These are phyloP conservation scores for Ariolimax columbianus DNA, from an alignment of 2,888 invertebrate species.

Conservation along the genomic window DNA sequence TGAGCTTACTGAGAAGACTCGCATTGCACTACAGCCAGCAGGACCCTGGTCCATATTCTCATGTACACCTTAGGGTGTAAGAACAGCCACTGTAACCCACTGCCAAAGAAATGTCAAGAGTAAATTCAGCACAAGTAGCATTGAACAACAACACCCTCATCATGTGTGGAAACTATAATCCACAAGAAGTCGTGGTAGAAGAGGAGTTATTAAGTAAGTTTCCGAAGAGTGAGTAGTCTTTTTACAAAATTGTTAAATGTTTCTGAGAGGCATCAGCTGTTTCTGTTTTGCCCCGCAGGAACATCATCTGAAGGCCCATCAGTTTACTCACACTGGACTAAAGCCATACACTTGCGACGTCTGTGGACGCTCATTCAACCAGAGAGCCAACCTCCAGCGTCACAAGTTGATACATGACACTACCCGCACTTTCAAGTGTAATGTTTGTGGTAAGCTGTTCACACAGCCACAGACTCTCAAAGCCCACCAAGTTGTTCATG, in stretches of 20 bases:
- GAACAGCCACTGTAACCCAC: no score
- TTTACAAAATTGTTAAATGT: neutral
- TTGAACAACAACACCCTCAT: no score
- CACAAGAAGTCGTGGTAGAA: no score
- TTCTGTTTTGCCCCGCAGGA: conserved; percentile 64
- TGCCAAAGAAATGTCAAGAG: no score
- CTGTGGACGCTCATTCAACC: conserved; percentile 78
- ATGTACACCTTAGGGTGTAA: no score
- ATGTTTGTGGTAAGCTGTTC: conserved; percentile 77
- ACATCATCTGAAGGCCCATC: conserved; percentile 78
- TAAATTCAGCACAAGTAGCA: no score
- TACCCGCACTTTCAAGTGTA: conserved; percentile 75
- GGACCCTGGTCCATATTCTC: no score
- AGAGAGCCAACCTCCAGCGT: conserved; percentile 79
- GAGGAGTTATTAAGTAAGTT: no score
- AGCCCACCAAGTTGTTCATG: conserved; percentile 78
- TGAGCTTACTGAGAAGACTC: no score
- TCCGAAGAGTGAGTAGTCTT: no score
- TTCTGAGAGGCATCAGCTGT: neutral
- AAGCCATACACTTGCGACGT: conserved; percentile 76
- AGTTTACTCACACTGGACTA: conserved; percentile 78
- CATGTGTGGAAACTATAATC: no score
- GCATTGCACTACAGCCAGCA: no score
- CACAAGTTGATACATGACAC: conserved; percentile 78
- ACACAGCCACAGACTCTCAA: conserved; percentile 79